Evolutionary conservation across 2,888 invertebrate species (phyloP).

Genomic region (Euplexia lucipara): DNA sequence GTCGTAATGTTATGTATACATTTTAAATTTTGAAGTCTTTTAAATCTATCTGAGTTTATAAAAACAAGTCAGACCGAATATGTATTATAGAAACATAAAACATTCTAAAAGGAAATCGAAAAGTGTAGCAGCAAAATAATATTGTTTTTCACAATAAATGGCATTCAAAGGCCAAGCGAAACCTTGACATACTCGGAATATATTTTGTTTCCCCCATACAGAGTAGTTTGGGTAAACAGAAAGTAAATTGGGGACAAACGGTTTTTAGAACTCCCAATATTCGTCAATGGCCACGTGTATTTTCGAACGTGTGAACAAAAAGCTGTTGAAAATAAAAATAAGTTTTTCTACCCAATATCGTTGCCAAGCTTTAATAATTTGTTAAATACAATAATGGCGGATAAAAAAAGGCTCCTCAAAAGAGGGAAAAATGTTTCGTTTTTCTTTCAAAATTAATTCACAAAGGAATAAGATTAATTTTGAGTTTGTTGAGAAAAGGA

Average conservation of each 20-base stretch:
- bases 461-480: slow-evolving; percentile 50
- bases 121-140: background rate
- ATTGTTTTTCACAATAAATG: slow-evolving; percentile 21
- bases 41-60: too few relatives aligned
- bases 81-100: background rate
- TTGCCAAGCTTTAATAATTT: background rate
- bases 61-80: too few relatives aligned
- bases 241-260: slow-evolving; percentile 16
- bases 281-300: background rate
- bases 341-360: background rate
- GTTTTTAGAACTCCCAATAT: slow-evolving; percentile 4
- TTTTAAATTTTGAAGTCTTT: too few relatives aligned
- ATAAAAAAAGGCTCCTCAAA: slow-evolving; percentile 20
- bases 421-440: slow-evolving; percentile 25
- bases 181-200: slow-evolving; percentile 41
- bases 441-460: slow-evolving; percentile 38
- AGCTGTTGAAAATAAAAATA: background rate
- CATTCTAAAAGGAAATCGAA: background rate
- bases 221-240: slow-evolving; percentile 14
- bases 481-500: slow-evolving; percentile 33
- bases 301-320: background rate
- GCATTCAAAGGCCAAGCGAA: slow-evolving; percentile 29
- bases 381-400: slow-evolving; percentile 5
- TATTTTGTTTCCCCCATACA: slow-evolving; percentile 27
- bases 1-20: too few relatives aligned